Conservation (phyloP, 1,140 invertebrate genomes). For the Drosophila sp. region DNA sequence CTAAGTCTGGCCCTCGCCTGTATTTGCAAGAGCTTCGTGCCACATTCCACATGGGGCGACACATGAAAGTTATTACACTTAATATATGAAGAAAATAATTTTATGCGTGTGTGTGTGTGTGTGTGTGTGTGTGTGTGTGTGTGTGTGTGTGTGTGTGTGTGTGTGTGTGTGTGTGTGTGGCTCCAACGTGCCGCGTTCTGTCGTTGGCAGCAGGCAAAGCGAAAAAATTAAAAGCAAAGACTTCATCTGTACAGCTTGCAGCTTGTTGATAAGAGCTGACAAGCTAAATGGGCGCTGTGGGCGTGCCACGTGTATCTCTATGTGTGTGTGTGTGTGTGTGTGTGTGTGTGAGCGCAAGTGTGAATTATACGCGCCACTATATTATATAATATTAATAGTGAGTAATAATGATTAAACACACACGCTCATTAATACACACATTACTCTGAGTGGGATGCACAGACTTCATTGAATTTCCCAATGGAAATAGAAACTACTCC, state of each 20-base stretch:
- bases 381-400: slow-evolving; percentile 75
- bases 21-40: slow-evolving; percentile 41
- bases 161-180: slow-evolving; percentile 4
- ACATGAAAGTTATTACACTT: slow-evolving; percentile 82
- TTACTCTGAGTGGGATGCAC: not conserved
- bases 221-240: slow-evolving; percentile 75
- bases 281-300: slow-evolving; percentile 31
- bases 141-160: slow-evolving; percentile 3
- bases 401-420: slow-evolving; percentile 72
- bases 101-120: slow-evolving; percentile 49
- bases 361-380: slow-evolving; percentile 71
- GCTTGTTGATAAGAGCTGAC: slow-evolving; percentile 68
- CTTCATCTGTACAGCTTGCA: slow-evolving; percentile 75
- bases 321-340: not conserved
- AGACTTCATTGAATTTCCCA: slow-evolving; percentile 34
- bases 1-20: slow-evolving; percentile 11
- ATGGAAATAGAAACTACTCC: slow-evolving; percentile 33
- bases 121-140: slow-evolving; percentile 11
- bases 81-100: slow-evolving; percentile 83
- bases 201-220: slow-evolving; percentile 31
- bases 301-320: slow-evolving; percentile 31
- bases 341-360: slow-evolving; percentile 39
- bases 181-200: slow-evolving; percentile 24
- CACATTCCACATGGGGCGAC: slow-evolving; percentile 54
- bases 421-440: not conserved